Evolutionary conservation across 2,797 vertebrate genomes (phyloP), one percentile per base, ranked within the genome.

Genomic region (Pteronotus mesoamericanus): DNA sequence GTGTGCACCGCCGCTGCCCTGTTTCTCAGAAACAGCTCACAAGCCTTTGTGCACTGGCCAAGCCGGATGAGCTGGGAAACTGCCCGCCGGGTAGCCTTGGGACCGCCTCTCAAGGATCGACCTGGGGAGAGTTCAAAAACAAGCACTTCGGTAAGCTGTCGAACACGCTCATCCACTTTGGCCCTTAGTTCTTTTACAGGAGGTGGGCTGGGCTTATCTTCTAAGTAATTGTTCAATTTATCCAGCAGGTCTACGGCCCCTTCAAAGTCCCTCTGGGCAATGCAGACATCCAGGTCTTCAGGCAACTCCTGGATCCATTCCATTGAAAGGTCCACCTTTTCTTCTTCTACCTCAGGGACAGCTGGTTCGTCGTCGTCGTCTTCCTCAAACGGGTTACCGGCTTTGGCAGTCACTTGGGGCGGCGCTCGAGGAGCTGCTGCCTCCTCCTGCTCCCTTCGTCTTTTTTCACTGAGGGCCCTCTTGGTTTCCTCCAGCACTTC

Each of bases 281-380:
- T 99, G 97, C 99, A 99, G 6, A 99, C 99, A 0, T 99, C 99
- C 93, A 99, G 98, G 89, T 99, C 99, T 89, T 99, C 99, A 0
- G 99, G 99, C 84, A 99, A 98, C 98, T 99, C 99, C 98, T 99
- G 99, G 97, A 99, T 99, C 99, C 99, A 99, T 91, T 99, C 99
- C 0, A 99, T 98, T 0, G 99, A 98, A 29, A 99, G 98, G 96
- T 99, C 99, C 19, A 99, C 99, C 0, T 80, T 96, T 69, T 99
- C 99, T 5, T 99, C 99, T 0, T 98, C 96, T 0, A 96, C 98
- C 0, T 97, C 3, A 57, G 96, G 0, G 93, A 95, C 0, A 82
- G 96, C 57, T 94, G 98, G 95, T 6, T 89, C 75, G 0, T 97
- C 94, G 0, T 99, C 99, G 2, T 98, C 97, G 0, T 99, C 99